Evolutionary conservation across 2,797 vertebrate species (phyloP).

Genomic region (Clarias pachynema): DNA sequence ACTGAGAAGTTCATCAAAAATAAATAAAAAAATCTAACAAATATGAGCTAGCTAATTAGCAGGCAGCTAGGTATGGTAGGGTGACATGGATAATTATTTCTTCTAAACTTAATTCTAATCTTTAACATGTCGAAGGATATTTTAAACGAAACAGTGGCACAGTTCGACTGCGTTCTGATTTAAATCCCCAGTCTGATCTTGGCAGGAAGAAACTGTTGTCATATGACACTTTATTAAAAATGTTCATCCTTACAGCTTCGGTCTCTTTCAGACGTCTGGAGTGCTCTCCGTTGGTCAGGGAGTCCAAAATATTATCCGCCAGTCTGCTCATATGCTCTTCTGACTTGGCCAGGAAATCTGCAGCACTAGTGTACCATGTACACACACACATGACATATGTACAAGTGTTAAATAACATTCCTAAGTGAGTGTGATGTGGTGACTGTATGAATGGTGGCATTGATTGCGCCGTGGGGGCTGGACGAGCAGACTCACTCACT

Average conservation of each 20-base stretch:
- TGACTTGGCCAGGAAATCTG: slow-evolving; percentile 86
- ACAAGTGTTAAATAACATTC: slow-evolving; percentile 30
- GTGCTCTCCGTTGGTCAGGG: slow-evolving; percentile 90
- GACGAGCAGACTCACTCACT: background rate
- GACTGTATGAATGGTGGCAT: slow-evolving; percentile 33
- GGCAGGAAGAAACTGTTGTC: background rate
- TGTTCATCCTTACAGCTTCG: slow-evolving; percentile 72
- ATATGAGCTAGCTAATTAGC: background rate
- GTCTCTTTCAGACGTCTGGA: slow-evolving; percentile 82
- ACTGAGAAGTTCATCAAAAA: too few species aligned
- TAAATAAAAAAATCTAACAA: too few species aligned
- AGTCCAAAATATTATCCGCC: slow-evolving; percentile 93
- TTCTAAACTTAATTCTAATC: background rate
- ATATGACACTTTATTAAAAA: background rate
- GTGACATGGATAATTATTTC: background rate
- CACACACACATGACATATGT: slow-evolving; percentile 27
- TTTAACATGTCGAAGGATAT: too few species aligned
- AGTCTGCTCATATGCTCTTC: slow-evolving; percentile 87
- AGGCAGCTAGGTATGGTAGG: background rate
- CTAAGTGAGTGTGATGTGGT: slow-evolving; percentile 25
- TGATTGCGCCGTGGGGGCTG: slow-evolving; percentile 11
- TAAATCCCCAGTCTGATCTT: background rate
- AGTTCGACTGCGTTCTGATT: background rate
- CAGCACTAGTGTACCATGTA: slow-evolving; percentile 70
- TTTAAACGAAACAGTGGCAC: background rate